Percentiles rank a stretch among this genome's conserved stretches.
Evolutionary conservation across 1,140 invertebrate genomes (phyloP).

Genomic region (Pemphigus obesinymphae): DNA sequence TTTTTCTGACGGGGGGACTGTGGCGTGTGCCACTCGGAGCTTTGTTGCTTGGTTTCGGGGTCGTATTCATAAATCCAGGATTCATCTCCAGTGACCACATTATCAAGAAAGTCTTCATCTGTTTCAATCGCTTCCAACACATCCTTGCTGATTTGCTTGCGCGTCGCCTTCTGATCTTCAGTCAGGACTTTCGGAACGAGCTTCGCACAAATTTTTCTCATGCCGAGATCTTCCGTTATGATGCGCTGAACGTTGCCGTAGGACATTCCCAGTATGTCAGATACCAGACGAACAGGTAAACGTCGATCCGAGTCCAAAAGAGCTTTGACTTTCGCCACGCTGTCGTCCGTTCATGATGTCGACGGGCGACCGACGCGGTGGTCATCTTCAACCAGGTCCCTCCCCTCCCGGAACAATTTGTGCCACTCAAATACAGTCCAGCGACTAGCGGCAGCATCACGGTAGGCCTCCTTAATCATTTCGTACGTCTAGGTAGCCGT

Average conservation of each 20-base stretch:
- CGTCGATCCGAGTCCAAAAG: not conserved
- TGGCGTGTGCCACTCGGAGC: conserved; percentile 38
- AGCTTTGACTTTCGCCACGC: not conserved
- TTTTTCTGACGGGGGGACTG: conserved; percentile 37
- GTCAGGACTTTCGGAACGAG: conserved; percentile 2
- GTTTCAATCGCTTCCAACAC: not conserved
- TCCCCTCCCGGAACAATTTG: no score
- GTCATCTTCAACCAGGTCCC: no score
- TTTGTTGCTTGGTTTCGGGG: conserved; percentile 45
- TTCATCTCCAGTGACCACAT: conserved; percentile 41
- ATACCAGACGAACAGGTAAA: not conserved
- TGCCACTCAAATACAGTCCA: no score
- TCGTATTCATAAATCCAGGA: conserved; percentile 45
- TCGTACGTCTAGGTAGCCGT: no score
- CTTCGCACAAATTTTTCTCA: conserved; percentile 16
- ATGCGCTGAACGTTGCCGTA: not conserved
- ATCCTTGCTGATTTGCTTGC: not conserved
- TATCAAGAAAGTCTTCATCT: conserved; percentile 32
- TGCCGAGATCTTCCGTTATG: not conserved
- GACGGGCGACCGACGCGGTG: conserved; percentile 20
- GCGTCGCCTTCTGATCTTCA: not conserved
- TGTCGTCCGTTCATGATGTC: not conserved
- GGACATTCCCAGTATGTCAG: not conserved
- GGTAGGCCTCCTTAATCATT: no score
- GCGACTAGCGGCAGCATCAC: no score